These are phyloP conservation scores for Cylindroiulus punctatus DNA, from an alignment of 2,888 invertebrate genomes.

Conservation along the genomic window DNA sequence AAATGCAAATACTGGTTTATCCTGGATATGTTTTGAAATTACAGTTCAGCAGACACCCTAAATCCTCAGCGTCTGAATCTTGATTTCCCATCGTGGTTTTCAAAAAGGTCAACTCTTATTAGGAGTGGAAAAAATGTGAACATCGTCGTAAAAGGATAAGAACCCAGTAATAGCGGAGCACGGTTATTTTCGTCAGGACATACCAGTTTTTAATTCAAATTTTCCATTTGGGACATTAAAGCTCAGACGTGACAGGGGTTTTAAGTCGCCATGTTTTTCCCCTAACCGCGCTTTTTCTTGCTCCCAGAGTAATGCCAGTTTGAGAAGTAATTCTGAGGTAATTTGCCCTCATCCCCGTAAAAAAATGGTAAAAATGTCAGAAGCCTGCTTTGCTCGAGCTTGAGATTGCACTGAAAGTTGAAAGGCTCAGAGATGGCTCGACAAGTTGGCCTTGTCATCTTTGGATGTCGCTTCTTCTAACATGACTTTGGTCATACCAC, in stretches of 20 bases:
- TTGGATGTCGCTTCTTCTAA: slow-evolving; percentile 2
- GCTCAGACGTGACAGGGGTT: slow-evolving; percentile 21
- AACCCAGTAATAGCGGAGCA: not conserved
- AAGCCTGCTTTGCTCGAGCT: not conserved
- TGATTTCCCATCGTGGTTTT: not conserved
- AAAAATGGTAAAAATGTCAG: slow-evolving; percentile 3
- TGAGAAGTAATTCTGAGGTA: slow-evolving; percentile 19
- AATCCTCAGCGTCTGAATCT: not conserved
- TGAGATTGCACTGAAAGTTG: not conserved
- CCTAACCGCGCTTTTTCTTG: slow-evolving; percentile 5
- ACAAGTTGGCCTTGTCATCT: not conserved
- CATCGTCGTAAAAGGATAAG: slow-evolving; percentile 21
- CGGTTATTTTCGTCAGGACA: not conserved
- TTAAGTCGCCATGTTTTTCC: not conserved
- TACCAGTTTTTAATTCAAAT: slow-evolving; percentile 43
- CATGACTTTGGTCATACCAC: not conserved
- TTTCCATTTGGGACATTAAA: slow-evolving; percentile 28
- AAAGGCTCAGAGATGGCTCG: slow-evolving; percentile 6
- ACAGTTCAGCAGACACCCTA: too few relatives aligned
- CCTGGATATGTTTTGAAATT: too few relatives aligned
- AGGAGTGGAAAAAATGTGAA: not conserved
- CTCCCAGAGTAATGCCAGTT: not conserved
- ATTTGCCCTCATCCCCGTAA: slow-evolving; percentile 22
- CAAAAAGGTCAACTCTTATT: not conserved
- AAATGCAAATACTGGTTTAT: too few relatives aligned